Conservation (phyloP, 2,888 invertebrate species). For the Trisateles emortualis region DNA sequence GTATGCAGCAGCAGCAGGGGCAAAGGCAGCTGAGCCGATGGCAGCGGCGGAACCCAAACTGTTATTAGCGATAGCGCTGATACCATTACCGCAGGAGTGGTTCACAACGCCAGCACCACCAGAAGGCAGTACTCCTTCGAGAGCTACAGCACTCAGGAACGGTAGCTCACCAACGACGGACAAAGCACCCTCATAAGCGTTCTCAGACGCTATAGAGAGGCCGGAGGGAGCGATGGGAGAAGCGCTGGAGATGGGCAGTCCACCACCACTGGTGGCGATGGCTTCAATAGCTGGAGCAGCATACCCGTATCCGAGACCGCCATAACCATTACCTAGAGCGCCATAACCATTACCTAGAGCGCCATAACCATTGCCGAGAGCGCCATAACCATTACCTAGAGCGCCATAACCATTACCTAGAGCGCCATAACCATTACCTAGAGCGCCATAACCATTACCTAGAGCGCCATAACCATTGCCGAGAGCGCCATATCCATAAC, state of each 20-base stretch:
- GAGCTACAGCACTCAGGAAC: conserved; percentile 51
- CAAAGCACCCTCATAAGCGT: conserved; percentile 48
- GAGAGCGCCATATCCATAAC: too few relatives aligned
- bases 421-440: too few relatives aligned
- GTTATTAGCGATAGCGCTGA: conserved; percentile 10
- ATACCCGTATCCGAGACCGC: neutral
- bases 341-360: too few relatives aligned
- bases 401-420: too few relatives aligned
- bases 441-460: too few relatives aligned
- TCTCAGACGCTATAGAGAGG: conserved; percentile 54
- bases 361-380: neutral
- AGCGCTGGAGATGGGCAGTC: conserved; percentile 43
- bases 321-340: too few relatives aligned
- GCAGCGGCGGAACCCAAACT: neutral
- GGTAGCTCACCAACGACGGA: conserved; percentile 53
- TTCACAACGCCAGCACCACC: conserved; percentile 48
- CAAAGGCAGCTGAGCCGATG: neutral
- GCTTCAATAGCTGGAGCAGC: conserved; percentile 5
- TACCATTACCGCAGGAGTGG: conserved; percentile 50
- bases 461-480: too few relatives aligned
- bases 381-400: too few relatives aligned
- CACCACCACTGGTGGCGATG: conserved; percentile 47
- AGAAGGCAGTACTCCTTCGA: conserved; percentile 52
- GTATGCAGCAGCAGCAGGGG: neutral
- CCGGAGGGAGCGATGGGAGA: conserved; percentile 49